Evolutionary conservation across 2,888 invertebrate genomes (phyloP), one percentile per base, ranked within the genome.

Genomic region (Muschampia plurimacula): DNA sequence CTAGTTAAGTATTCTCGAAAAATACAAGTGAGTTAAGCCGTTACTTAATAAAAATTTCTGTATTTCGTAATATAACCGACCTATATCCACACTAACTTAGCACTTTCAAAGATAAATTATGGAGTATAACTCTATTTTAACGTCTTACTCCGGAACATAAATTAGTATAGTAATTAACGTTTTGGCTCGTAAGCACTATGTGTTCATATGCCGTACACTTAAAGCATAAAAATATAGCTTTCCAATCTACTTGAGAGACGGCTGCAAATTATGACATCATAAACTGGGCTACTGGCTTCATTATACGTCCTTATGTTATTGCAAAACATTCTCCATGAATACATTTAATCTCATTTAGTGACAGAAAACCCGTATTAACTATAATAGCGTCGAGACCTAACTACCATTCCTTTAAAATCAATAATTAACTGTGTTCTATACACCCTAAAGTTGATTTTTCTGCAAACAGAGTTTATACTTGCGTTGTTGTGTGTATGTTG

Each of bases 291-390:
- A 75, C 78, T 72, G 64, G 75, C 77, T 81, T 82, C 86, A 89
- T 87, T 89, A 89, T 84, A 82, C 82, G 86, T 84, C 84, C 85
- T 87, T 87, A 86, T 84, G 84, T 84, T 86, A 86, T 87, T 87
- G 85, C 86, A 86, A 86, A 88, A 90, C 85, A 82, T 83, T 83
- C 78, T 77, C 82, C 77, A 77, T 80, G 81, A 84, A 78, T 81
- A 81, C 83, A 82, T 88, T 90, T 89, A 88, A 91, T 90, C 88
- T 89, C 87, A 89, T 90, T 91, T 88, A 88, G 88, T 86, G 90
- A 90, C 90, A 90, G 89, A 88, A 88, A 89, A 88, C 85, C 84
- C 84, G 87, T 85, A 85, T 83, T 82, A 78, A 80, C 82, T 82
- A 82, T 84, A 83, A 22, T 28, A 4, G 28, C 28, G 57, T 28